Evolutionary conservation across 2,113 vertebrate genomes (phyloP).

Genomic region (Ctenodactylus gundi): DNA sequence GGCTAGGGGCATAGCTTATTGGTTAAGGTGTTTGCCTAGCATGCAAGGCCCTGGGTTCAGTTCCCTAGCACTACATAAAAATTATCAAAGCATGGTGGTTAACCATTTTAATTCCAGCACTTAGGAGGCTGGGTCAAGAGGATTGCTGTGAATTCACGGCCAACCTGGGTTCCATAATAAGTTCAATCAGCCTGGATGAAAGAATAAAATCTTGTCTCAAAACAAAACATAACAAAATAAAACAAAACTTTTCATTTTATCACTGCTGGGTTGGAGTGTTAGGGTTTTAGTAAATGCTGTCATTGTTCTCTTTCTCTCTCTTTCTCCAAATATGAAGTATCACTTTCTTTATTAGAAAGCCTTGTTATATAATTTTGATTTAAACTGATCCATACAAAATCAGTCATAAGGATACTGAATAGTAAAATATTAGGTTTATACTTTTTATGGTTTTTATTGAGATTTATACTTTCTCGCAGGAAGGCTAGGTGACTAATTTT

Average conservation of each 20-base stretch:
- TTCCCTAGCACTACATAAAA: no score
- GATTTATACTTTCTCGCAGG: slow-evolving; percentile 15
- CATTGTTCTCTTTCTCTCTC: neutral
- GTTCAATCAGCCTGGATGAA: no score
- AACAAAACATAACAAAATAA: no score
- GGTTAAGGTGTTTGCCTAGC: no score
- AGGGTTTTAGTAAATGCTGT: slow-evolving; percentile 28
- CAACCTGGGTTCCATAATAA: no score
- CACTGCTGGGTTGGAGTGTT: neutral
- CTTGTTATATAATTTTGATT: slow-evolving; percentile 25
- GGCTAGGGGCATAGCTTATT: no score
- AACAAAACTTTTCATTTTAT: slow-evolving; percentile 30
- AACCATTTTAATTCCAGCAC: no score
- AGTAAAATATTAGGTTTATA: slow-evolving; percentile 27
- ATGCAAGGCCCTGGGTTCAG: no score
- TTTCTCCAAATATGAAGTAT: neutral
- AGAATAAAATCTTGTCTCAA: no score
- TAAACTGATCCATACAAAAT: slow-evolving; percentile 10
- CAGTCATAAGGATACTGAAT: neutral
- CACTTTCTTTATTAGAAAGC: neutral
- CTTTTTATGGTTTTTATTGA: neutral
- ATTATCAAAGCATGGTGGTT: no score
- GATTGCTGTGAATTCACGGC: no score
- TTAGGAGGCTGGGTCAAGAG: no score
- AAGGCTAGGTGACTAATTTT: neutral